Evolutionary conservation across 1,140 invertebrate genomes (phyloP), one percentile per base, ranked within the genome.

Genomic region (Cherax quadricarinatus): DNA sequence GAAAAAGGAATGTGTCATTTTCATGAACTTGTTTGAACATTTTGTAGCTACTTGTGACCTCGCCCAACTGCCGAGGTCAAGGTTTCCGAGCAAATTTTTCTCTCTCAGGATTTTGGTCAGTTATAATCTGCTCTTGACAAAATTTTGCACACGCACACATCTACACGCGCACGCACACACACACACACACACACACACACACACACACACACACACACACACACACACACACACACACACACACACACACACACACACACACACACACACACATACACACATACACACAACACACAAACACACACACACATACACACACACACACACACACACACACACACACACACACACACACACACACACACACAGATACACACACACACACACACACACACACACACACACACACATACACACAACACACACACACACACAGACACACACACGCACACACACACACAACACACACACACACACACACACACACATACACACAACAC

Each of bases 401-500:
- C 9, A 57, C 60, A 18, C 82, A 7, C 70, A 94, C 93, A n/a
- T 16, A 66, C 62, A 66, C 62, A 66, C 62, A 66, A 53, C 51
- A n/a, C 81, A 16, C 48, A n/a, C 81, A 48, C 53, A 57, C 53
- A 57, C 53, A 57, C 60, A 18, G 73, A 6, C 70, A 94, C 93
- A 53, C 4, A n/a, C 81, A 16, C 48, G 9, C 81, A 48, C 53
- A 57, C 53, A 14, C 9, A 57, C 60, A 18, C 82, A n/a, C n/a
- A n/a, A n/a, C 62, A 66, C 62, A 66, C 62, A 66, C 62, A 66
- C 53, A 53, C 51, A n/a, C 81, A 16, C 48, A n/a, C 81, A 48
- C 53, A 57, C 53, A 57, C 53, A 57, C 60, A n/a, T n/a, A n/a
- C n/a, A n/a, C n/a, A n/a, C n/a, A n/a, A 18, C 82, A 6, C 70